Percentiles rank a stretch among this genome's conserved stretches.
These are phyloP conservation scores for Caenorhabditis elegans DNA, from an alignment of 1,140 invertebrate genomes.

Conservation along the genomic window WBcel235 BX284602.5:9168001-9168500, in stretches of 20 bases:
- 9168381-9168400: conserved; percentile 48
- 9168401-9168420: conserved; percentile 50
- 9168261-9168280: conserved; percentile 26
- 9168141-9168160: conserved; percentile 41
- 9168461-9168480: background rate
- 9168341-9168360: conserved; percentile 36
- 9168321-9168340: conserved; percentile 30
- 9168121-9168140: conserved; percentile 33
- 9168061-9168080: conserved; percentile 46
- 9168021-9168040: too few species aligned
- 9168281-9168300: conserved; percentile 38
- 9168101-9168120: conserved; percentile 44
- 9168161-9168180: conserved; percentile 49
- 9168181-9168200: conserved; percentile 44
- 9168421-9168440: conserved; percentile 48
- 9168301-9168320: conserved; percentile 49
- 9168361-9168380: conserved; percentile 44
- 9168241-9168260: conserved; percentile 43
- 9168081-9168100: conserved; percentile 51
- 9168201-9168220: conserved; percentile 52
- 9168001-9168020: too few species aligned
- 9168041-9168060: conserved; percentile 10
- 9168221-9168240: conserved; percentile 50
- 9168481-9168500: background rate
- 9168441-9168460: conserved; percentile 23